Conservation (phyloP, 2,113 vertebrate species). For the Girardinichthys multiradiatus region DNA sequence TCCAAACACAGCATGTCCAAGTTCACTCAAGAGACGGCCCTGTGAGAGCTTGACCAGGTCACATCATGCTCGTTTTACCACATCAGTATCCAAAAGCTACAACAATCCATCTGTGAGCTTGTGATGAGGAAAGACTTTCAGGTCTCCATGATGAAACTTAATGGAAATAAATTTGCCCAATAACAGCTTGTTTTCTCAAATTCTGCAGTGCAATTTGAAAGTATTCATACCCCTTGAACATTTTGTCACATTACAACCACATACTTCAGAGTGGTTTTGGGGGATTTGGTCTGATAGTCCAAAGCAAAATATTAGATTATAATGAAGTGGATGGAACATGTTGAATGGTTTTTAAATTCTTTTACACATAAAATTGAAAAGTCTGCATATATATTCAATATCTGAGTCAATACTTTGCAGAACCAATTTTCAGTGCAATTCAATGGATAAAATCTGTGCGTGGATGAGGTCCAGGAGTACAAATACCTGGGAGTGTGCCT, state of each 20-base stretch:
- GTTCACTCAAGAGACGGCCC: slow-evolving; percentile 50
- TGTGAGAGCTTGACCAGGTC: slow-evolving; percentile 58
- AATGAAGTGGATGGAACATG: not conserved
- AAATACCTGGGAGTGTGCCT: too few relatives aligned
- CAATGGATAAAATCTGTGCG: too few relatives aligned
- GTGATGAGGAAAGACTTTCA: slow-evolving; percentile 28
- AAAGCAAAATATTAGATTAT: not conserved
- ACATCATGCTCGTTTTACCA: slow-evolving; percentile 24
- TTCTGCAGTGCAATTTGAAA: not conserved
- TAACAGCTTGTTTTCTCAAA: slow-evolving; percentile 32
- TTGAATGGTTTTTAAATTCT: not conserved
- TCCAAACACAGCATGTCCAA: slow-evolving; percentile 61
- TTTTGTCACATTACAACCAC: not conserved
- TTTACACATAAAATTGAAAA: not conserved
- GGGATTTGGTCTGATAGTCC: not conserved
- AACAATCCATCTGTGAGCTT: slow-evolving; percentile 42
- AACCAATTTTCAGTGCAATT: too few relatives aligned
- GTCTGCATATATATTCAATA: not conserved
- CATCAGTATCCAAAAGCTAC: slow-evolving; percentile 54
- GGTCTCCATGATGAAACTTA: slow-evolving; percentile 19
- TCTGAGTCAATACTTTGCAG: not conserved
- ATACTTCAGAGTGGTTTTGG: not conserved
- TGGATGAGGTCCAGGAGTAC: too few relatives aligned
- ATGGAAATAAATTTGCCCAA: slow-evolving; percentile 34
- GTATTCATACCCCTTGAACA: not conserved